These are phyloP conservation scores for Eilema depressum DNA, from an alignment of 2,888 invertebrate species.

Conservation along the genomic window DNA sequence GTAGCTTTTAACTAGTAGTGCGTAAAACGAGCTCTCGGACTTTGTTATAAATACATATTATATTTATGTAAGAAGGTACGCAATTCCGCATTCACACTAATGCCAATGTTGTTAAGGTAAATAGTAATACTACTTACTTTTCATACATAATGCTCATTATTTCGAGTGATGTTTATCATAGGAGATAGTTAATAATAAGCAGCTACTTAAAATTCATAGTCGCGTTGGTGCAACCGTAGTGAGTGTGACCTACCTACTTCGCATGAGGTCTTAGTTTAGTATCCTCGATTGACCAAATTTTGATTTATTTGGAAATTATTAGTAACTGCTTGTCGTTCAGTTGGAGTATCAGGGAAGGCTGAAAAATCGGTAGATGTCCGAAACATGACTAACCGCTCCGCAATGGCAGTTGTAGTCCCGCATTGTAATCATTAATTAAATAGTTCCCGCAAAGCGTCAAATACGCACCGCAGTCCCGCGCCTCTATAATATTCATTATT, in stretches of 20 bases:
- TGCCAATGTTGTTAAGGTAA: too few species aligned
- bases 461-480: background rate
- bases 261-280: background rate
- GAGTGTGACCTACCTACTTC: background rate
- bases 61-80: background rate
- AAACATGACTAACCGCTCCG: too few species aligned
- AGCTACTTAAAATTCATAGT: too few species aligned
- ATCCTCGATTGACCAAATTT: too few species aligned
- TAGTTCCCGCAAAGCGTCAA: background rate
- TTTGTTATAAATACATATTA: background rate
- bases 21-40: constrained; percentile 2
- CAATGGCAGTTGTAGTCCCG: background rate
- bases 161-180: too few species aligned
- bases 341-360: too few species aligned
- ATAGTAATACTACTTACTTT: too few species aligned
- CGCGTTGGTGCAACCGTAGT: background rate
- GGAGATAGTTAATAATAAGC: too few species aligned
- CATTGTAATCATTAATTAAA: background rate
- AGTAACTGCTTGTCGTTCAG: too few species aligned
- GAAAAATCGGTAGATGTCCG: too few species aligned
- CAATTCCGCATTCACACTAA: background rate
- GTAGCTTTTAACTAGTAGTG: constrained; percentile 16
- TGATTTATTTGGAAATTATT: background rate
- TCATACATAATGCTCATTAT: too few species aligned
- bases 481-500: background rate